A percentile compares a stretch with the other conserved stretches of the same genome.
Conservation (phyloP, 2,797 vertebrate genomes). For the Toxotes lorentzi region DNA sequence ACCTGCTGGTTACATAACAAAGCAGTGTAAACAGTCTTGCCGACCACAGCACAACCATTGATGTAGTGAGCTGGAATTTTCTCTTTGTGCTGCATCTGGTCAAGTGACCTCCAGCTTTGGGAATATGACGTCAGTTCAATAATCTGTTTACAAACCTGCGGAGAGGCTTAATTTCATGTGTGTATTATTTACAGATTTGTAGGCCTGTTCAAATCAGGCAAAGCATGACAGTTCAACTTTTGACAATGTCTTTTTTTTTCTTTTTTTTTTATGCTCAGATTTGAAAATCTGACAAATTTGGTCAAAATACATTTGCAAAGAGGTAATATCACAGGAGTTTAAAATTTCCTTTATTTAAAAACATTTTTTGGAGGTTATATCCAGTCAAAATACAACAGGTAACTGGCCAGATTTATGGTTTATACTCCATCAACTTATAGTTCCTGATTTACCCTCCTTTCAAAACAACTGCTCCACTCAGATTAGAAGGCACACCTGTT, state of each 20-base stretch:
- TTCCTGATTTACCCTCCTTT: not conserved
- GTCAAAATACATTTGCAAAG: not conserved
- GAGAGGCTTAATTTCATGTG: constrained; percentile 24
- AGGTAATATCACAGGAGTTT: not conserved
- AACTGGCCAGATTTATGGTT: no score
- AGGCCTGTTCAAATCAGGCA: not conserved
- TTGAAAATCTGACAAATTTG: not conserved
- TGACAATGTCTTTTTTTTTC: not conserved
- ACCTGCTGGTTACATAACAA: constrained; percentile 41
- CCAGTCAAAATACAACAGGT: not conserved
- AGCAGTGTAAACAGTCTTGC: constrained; percentile 44
- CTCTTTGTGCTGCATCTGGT: constrained; percentile 67
- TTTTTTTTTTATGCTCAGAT: not conserved
- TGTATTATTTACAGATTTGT: constrained; percentile 11
- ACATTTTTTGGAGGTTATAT: no score
- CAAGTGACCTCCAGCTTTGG: constrained; percentile 45
- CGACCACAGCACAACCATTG: constrained; percentile 71
- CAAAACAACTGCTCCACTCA: not conserved
- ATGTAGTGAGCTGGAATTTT: constrained; percentile 63
- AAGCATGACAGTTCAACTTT: constrained; percentile 3
- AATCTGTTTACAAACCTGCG: constrained; percentile 55
- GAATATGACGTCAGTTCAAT: constrained; percentile 44
- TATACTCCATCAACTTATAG: not conserved
- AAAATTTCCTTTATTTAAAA: not conserved
- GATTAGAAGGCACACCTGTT: no score